phyloP scores from a whole-genome alignment of 1,140 invertebrate genomes.

The Drusus annulatus region DNA sequence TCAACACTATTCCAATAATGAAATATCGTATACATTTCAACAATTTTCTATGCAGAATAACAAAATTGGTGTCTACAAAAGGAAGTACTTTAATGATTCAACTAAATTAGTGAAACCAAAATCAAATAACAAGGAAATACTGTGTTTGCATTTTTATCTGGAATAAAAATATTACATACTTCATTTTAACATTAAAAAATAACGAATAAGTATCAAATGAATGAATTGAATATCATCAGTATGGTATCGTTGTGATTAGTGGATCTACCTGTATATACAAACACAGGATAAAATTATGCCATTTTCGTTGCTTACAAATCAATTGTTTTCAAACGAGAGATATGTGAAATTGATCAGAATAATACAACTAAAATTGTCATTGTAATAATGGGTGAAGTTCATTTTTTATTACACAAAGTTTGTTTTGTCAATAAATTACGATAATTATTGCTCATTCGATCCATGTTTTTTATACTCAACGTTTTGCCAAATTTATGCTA shows the following conservation, averaged over 20 bases:
- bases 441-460: slow-evolving; percentile 14
- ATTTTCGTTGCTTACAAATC: slow-evolving; percentile 34
- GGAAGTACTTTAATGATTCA: too few relatives aligned
- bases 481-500: slow-evolving; percentile 3
- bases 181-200: not conserved
- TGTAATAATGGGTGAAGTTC: too few relatives aligned
- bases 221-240: slow-evolving; percentile 1
- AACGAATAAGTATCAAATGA: not conserved
- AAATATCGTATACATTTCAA: slow-evolving; percentile 34
- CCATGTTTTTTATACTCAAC: slow-evolving; percentile 2
- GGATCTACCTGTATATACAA: not conserved
- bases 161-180: not conserved
- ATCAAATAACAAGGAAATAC: not conserved
- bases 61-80: too few relatives aligned
- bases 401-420: too few relatives aligned
- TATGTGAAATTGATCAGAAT: too few relatives aligned
- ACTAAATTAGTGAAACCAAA: too few relatives aligned
- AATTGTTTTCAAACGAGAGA: not conserved
- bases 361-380: too few relatives aligned
- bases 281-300: slow-evolving; percentile 16
- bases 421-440: too few relatives aligned
- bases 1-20: not conserved
- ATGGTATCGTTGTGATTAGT: not conserved
- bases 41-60: not conserved
- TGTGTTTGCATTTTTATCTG: not conserved